Conservation (phyloP, 2,113 vertebrate species). For the Ahaetulla prasina region DNA sequence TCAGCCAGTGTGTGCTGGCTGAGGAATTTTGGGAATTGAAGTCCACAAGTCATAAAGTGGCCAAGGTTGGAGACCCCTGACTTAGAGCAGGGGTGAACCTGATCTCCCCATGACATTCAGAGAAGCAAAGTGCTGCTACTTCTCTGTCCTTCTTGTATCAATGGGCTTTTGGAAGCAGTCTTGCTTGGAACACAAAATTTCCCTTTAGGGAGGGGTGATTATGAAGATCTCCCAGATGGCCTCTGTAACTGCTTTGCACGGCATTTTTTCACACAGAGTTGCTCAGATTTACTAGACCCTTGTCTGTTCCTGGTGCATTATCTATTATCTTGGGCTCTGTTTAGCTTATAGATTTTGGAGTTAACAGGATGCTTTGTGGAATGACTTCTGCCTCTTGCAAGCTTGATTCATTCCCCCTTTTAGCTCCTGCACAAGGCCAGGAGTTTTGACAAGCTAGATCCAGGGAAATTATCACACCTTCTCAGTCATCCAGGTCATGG, state of each 20-base stretch:
- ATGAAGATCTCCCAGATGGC: not conserved
- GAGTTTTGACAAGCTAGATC: not conserved
- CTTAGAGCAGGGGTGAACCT: no score
- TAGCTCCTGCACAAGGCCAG: not conserved
- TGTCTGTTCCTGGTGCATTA: not conserved
- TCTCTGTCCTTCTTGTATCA: not conserved
- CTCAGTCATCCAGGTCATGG: no score
- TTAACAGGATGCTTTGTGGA: not conserved
- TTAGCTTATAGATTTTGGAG: not conserved
- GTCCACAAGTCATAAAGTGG: no score
- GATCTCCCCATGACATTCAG: not conserved
- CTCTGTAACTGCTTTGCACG: not conserved
- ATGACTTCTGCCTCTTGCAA: not conserved
- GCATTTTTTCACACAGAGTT: not conserved
- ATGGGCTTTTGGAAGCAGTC: not conserved
- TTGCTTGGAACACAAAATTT: not conserved
- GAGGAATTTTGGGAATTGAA: no score
- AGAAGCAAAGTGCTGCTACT: not conserved
- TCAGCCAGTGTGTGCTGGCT: no score
- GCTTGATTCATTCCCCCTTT: not conserved
- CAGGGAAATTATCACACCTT: not conserved
- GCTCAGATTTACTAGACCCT: not conserved
- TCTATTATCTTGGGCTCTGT: not conserved
- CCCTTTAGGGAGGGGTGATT: not conserved
- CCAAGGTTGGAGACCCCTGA: no score